Conservation (phyloP, 92 coral and sea anemone species). For the Siderastrea radians region DNA sequence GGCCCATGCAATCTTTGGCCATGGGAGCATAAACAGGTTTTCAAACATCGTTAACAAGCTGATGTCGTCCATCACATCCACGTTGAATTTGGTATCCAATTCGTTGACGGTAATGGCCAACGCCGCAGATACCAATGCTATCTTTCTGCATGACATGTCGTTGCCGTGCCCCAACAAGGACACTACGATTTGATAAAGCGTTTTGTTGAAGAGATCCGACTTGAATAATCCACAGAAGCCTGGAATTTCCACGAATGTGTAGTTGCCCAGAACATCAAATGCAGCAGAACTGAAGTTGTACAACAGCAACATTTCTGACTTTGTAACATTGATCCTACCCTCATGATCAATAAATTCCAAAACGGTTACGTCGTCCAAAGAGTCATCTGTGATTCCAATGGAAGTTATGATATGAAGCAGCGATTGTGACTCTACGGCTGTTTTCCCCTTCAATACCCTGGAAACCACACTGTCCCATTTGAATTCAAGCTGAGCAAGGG, state of each 20-base stretch:
- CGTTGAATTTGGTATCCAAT: conserved; percentile 60
- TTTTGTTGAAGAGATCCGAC: background rate
- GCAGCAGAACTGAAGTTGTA: conserved; percentile 45
- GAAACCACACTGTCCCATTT: conserved; percentile 67
- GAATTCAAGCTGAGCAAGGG: conserved; percentile 55
- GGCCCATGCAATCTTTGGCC: conserved; percentile 79
- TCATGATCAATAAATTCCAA: conserved; percentile 48
- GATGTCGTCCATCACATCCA: conserved; percentile 40
- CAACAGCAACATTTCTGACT: conserved; percentile 51
- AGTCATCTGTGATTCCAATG: conserved; percentile 4
- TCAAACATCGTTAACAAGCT: conserved; percentile 59
- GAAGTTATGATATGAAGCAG: conserved; percentile 24
- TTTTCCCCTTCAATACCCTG: conserved; percentile 65
- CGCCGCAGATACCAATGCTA: conserved; percentile 67
- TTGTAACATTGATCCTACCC: conserved; percentile 40
- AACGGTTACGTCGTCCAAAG: conserved; percentile 39
- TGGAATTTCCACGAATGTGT: conserved; percentile 69
- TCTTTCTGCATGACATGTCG: conserved; percentile 58
- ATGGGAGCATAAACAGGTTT: conserved; percentile 54
- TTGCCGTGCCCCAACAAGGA: conserved; percentile 62
- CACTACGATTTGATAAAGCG: conserved; percentile 39
- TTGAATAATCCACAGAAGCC: conserved; percentile 48
- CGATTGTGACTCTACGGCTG: conserved; percentile 40
- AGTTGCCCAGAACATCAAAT: conserved; percentile 58
- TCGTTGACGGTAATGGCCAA: conserved; percentile 34